Conservation (phyloP, 2,888 invertebrate species). For the Ernsta delagoae region DNA sequence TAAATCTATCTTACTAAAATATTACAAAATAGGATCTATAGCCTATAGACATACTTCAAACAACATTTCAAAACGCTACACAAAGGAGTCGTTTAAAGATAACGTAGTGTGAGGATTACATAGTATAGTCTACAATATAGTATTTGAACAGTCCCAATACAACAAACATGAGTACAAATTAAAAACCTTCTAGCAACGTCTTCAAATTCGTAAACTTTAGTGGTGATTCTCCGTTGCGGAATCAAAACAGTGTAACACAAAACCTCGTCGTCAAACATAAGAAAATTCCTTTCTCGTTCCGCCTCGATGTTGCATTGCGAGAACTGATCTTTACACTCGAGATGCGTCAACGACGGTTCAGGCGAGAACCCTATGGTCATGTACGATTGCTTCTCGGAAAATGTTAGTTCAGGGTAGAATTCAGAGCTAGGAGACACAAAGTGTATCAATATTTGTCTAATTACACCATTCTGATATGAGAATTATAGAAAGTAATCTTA, state of each 20-base stretch:
- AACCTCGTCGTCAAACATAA: slow-evolving; percentile 72
- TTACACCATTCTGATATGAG: too few species aligned
- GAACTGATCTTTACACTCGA: slow-evolving; percentile 57
- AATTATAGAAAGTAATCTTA: too few species aligned
- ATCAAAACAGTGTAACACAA: slow-evolving; percentile 54
- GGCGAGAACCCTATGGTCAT: slow-evolving; percentile 51
- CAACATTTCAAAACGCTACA: too few species aligned
- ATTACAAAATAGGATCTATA: too few species aligned
- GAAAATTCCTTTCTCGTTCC: slow-evolving; percentile 63
- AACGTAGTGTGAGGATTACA: too few species aligned
- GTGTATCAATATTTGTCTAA: not conserved
- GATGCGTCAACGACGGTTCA: slow-evolving; percentile 46
- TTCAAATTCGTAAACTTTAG: slow-evolving; percentile 69
- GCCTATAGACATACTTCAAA: too few species aligned
- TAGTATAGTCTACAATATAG: too few species aligned
- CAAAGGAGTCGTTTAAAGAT: too few species aligned
- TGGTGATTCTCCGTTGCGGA: slow-evolving; percentile 54
- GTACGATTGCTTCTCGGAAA: slow-evolving; percentile 51
- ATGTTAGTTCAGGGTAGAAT: slow-evolving; percentile 56
- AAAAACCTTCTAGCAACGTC: slow-evolving; percentile 71
- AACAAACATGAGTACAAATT: not conserved
- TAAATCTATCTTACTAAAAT: too few species aligned
- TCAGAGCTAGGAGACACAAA: slow-evolving; percentile 50
- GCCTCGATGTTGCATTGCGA: slow-evolving; percentile 70
- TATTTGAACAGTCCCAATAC: too few species aligned